Evolutionary conservation across 2,888 invertebrate genomes (phyloP), one percentile per base, ranked within the genome.

Genomic region (Idaea aversata): DNA sequence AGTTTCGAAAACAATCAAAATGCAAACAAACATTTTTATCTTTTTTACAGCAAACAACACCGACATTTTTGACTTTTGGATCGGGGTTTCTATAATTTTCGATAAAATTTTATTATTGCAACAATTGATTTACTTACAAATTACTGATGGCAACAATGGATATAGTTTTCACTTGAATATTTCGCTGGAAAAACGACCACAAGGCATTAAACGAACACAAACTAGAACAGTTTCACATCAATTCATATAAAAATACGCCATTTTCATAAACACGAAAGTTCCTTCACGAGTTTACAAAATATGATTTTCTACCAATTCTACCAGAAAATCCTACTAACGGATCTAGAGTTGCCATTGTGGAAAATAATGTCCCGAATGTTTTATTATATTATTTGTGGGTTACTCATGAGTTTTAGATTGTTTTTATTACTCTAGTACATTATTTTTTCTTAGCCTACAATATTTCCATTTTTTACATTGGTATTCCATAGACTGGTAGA

Each of bases 131-230:
- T 82, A 88, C 87, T 86, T 74, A 87, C 87, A 67, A 70, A 84
- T 84, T 82, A 77, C 47, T 59, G 34, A 85, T 91, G 91, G 90
- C 91, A 91, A 91, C 91, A 90, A 89, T 84, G 67, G 65, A 69
- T 64, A 69, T 68, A 65, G 71, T 47, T 47, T 13, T 47, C 47
- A 47, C 47, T 47, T 47, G 7, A 4, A 10, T 10, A 13, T 10
- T 13, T 13, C 47, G 7, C 47, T 47, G 10, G 13, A 13, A 47
- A 47, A 47, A 47, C 13, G 10, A 13, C 7, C 47, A 4, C 4
- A 7, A 13, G 47, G 13, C 47, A 7, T 47, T 7, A 47, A 7
- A 47, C 47, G 13, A 47, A 58, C 63, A 67, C 63, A 57, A 57
- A 61, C n/a, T 64, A 64, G 65, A 65, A 62, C 61, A 67, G 63